Evolutionary conservation across 2,888 invertebrate species (phyloP).

Genomic region (Platycheirus rosarum): DNA sequence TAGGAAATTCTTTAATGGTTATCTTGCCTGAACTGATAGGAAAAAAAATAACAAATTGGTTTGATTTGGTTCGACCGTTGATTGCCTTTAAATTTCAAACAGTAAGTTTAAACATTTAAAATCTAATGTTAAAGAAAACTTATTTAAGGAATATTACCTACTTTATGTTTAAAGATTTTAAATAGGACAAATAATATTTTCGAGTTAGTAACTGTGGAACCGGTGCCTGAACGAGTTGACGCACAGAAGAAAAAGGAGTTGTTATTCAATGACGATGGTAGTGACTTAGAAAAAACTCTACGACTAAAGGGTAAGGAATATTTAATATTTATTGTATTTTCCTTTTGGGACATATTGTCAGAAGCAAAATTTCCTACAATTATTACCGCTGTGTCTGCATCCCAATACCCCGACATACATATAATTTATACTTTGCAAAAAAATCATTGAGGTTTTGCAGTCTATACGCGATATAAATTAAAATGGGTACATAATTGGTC

Average conservation of each 20-base stretch:
- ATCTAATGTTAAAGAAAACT: slow-evolving; percentile 1
- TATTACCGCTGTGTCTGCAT: too few relatives aligned
- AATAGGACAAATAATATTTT: slow-evolving; percentile 98
- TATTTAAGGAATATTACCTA: background rate
- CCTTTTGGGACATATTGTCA: too few relatives aligned
- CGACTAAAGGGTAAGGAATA: slow-evolving; percentile 88
- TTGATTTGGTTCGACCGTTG: slow-evolving; percentile 94
- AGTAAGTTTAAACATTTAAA: slow-evolving; percentile 85
- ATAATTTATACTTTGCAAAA: too few relatives aligned
- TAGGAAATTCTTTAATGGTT: slow-evolving; percentile 95
- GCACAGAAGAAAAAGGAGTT: slow-evolving; percentile 84
- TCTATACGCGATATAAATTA: too few relatives aligned
- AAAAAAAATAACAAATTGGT: slow-evolving; percentile 95
- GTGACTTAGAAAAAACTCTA: slow-evolving; percentile 89
- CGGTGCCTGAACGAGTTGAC: slow-evolving; percentile 88
- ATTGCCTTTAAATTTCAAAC: slow-evolving; percentile 97
- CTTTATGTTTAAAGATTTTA: slow-evolving; percentile 87
- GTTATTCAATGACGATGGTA: slow-evolving; percentile 85
- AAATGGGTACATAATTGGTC: too few relatives aligned
- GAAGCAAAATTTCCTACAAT: too few relatives aligned
- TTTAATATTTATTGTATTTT: too few relatives aligned
- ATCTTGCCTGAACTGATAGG: slow-evolving; percentile 94
- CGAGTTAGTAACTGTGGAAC: slow-evolving; percentile 94
- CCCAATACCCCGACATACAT: too few relatives aligned
- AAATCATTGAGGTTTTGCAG: too few relatives aligned